These are phyloP conservation scores for Scophthalmus maximus DNA, from an alignment of 2,113 vertebrate genomes.

Conservation along the genomic window DNA sequence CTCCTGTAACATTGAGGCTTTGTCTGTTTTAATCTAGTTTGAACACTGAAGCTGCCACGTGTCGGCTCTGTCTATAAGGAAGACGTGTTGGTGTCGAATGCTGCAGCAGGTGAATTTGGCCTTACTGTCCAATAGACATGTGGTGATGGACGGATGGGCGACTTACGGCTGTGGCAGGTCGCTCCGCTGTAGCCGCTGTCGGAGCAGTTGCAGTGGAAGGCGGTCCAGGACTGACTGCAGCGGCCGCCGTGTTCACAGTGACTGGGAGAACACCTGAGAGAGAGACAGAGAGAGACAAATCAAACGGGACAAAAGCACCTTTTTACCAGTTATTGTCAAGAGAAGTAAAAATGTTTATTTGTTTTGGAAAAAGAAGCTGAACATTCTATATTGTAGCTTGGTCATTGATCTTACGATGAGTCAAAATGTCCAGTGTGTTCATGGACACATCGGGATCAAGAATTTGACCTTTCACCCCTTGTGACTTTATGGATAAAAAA, in stretches of 20 bases:
- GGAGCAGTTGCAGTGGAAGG: slow-evolving; percentile 91
- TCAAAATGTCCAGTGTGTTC: not conserved
- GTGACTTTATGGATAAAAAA: not conserved
- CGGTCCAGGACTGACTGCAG: slow-evolving; percentile 92
- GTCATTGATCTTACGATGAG: not conserved
- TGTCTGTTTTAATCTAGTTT: no score
- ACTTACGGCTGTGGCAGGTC: slow-evolving; percentile 91
- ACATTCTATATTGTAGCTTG: no score
- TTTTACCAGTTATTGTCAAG: no score
- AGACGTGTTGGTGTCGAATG: no score
- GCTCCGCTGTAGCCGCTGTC: slow-evolving; percentile 90
- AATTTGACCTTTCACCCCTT: not conserved
- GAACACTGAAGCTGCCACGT: no score
- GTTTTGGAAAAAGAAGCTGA: no score
- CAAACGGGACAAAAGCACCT: no score
- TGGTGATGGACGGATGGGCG: not conserved
- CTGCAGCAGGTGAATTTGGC: no score
- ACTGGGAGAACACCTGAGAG: slow-evolving; percentile 90
- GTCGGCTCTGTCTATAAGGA: no score
- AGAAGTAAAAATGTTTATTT: no score
- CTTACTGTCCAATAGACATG: no score
- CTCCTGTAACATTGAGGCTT: no score
- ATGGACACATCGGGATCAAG: not conserved
- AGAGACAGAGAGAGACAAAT: not conserved
- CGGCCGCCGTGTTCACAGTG: slow-evolving; percentile 92